Conservation (phyloP, 2,113 vertebrate species). For the Lophochroa leadbeateri region DNA sequence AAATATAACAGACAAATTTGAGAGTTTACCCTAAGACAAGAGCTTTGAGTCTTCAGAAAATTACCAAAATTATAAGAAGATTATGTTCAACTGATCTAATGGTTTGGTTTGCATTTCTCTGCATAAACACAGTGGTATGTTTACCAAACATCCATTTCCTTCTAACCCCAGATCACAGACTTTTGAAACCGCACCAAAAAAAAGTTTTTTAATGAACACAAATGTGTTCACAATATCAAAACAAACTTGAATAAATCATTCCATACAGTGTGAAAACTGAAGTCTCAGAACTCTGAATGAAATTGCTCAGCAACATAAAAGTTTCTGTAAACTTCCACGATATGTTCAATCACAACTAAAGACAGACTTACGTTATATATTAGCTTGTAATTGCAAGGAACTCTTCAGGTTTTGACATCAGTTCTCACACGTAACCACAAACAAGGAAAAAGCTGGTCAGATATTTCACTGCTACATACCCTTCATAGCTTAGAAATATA, state of each 20-base stretch:
- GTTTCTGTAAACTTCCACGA: background rate
- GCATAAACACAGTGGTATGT: slow-evolving; percentile 65
- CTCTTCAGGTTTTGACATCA: slow-evolving; percentile 62
- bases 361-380: slow-evolving; percentile 37
- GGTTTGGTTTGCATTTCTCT: slow-evolving; percentile 69
- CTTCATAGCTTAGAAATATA: slow-evolving; percentile 38
- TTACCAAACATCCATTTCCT: slow-evolving; percentile 67
- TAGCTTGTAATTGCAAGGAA: slow-evolving; percentile 25
- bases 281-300: background rate
- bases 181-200: background rate
- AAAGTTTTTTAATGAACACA: background rate
- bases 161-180: background rate
- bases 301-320: slow-evolving; percentile 4
- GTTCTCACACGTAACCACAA: slow-evolving; percentile 66
- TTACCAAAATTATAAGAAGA: background rate
- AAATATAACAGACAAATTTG: slow-evolving; percentile 47
- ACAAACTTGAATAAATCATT: background rate
- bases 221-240: background rate
- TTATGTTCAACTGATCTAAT: slow-evolving; percentile 53
- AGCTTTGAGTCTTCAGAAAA: background rate
- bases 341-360: slow-evolving; percentile 29
- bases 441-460: slow-evolving; percentile 45
- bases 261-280: background rate
- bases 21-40: slow-evolving; percentile 32
- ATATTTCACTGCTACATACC: slow-evolving; percentile 61